Evolutionary conservation across 2,113 vertebrate genomes (phyloP), one percentile per base, ranked within the genome.

Genomic region (Chlorodrepanis virens): DNA sequence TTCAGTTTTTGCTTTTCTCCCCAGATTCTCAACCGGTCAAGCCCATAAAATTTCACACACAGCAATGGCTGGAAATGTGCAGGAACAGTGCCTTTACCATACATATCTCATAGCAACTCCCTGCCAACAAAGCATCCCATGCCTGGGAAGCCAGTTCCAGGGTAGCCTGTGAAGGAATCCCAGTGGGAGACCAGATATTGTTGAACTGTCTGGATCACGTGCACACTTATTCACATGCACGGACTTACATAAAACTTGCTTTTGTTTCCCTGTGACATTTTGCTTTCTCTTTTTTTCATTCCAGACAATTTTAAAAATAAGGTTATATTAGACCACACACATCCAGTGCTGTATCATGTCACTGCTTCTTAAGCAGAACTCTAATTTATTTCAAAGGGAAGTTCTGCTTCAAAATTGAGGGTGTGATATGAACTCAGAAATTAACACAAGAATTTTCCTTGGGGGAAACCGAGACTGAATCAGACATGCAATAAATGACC

Each of bases 311-410:
- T 96, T 7, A 70, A 93, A 96, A 94, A 54, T 65, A 89, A 95
- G 76, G 64, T 87, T 94, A 33, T 87, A 83, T 75, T 45, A 94
- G 95, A 97, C 94, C 95, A 90, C 90, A 96, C 93, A 96, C 94
- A 83, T 79, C 80, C 93, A 93, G 64, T 3, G 60, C 88, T 88
- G 88, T 93, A 97, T 96, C 96, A 79, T 96, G 96, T 95, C 95
- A 8, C 94, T 90, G 72, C 90, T 81, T 80, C 93, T 96, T 49
- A 88, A 61, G 85, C 56, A 97, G 90, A 96, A 86, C 85, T 86
- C 93, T 92, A 83, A 97, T 97, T 96, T 96, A 96, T 97, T 97
- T 97, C 96, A 97, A 96, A 96, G 94, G 86, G 83, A 96, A 96
- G 88, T 93, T 95, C 86, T 90, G 92, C 93, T 96, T 81, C 93